phyloP scores from a whole-genome alignment of 1,140 invertebrate genomes.

The Drosophila neocordata region DNA sequence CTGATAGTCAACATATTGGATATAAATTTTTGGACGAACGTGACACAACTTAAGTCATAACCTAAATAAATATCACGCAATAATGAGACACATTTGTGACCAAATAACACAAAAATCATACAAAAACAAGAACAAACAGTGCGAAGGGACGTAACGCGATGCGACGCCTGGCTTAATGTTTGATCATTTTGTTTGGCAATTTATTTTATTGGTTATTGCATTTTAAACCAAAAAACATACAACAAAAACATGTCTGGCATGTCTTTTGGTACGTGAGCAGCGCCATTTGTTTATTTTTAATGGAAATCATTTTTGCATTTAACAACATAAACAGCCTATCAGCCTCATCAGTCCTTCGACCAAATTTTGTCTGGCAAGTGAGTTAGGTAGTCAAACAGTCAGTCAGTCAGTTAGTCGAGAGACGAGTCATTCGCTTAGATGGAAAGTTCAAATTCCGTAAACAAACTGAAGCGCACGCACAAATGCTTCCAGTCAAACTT shows the following conservation, averaged over 20 bases:
- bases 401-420: constrained; percentile 34
- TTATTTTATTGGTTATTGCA: constrained; percentile 81
- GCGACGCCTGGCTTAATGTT: constrained; percentile 61
- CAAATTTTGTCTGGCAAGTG: constrained; percentile 27
- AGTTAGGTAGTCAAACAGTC: constrained; percentile 43
- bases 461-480: constrained; percentile 57
- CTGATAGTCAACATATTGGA: constrained; percentile 77
- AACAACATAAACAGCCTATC: constrained; percentile 74
- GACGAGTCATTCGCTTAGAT: constrained; percentile 35
- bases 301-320: constrained; percentile 81
- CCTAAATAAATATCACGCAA: constrained; percentile 81
- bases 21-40: constrained; percentile 73
- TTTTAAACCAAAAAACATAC: constrained; percentile 60
- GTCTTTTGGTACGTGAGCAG: constrained; percentile 59
- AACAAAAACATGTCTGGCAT: constrained; percentile 22
- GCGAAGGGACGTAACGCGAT: background rate
- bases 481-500: constrained; percentile 30
- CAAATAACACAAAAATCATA: constrained; percentile 56
- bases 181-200: constrained; percentile 79
- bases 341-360: constrained; percentile 20
- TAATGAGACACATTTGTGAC: constrained; percentile 78
- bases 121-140: constrained; percentile 35
- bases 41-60: constrained; percentile 81
- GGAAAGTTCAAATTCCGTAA: constrained; percentile 76
- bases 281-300: constrained; percentile 71